Conservation (phyloP, 2,888 invertebrate species). For the Macaria notata region DNA sequence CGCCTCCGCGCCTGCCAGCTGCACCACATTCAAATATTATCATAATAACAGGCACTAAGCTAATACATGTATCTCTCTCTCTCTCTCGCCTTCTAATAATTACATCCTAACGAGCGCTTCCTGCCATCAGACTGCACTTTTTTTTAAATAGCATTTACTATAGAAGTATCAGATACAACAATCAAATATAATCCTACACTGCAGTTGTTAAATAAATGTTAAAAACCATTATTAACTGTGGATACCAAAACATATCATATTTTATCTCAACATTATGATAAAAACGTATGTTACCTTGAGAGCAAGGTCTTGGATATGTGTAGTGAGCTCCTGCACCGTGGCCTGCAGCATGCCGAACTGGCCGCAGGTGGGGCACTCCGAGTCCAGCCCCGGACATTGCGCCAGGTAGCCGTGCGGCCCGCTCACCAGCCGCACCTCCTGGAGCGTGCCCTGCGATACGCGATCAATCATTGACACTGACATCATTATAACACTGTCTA, state of each 20-base stretch:
- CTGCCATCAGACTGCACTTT: too few relatives aligned
- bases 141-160: too few relatives aligned
- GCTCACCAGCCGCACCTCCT: constrained; percentile 92
- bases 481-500: too few relatives aligned
- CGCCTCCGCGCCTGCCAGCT: constrained; percentile 92
- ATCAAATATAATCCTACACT: too few relatives aligned
- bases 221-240: too few relatives aligned
- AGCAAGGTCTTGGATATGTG: constrained; percentile 91
- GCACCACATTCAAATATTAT: constrained; percentile 39
- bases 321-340: constrained; percentile 90
- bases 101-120: too few relatives aligned
- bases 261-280: background rate
- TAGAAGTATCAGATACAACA: too few relatives aligned
- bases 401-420: constrained; percentile 93
- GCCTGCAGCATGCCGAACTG: constrained; percentile 93
- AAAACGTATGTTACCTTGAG: constrained; percentile 84
- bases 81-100: too few relatives aligned
- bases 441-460: constrained; percentile 89
- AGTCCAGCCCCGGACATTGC: constrained; percentile 93
- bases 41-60: too few relatives aligned
- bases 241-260: constrained; percentile 9
- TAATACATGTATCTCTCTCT: too few relatives aligned
- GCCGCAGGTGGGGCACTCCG: constrained; percentile 95
- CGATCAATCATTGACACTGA: background rate
- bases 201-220: too few relatives aligned